Conservation (phyloP, 2,888 invertebrate species). For the Callosobruchus maculatus region DNA sequence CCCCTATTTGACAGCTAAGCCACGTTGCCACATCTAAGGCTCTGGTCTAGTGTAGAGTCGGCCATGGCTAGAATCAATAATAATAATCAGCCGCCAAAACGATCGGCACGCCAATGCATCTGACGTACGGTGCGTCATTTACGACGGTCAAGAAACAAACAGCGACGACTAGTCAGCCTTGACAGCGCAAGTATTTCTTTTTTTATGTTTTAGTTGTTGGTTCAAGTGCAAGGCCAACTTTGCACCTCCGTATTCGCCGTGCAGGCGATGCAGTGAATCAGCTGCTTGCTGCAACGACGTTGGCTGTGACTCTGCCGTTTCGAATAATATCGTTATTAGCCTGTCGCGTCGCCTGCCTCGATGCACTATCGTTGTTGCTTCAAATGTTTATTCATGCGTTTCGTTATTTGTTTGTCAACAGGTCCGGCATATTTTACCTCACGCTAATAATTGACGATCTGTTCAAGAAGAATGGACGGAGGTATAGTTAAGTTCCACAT, state of each 20-base stretch:
- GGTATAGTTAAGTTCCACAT: too few relatives aligned
- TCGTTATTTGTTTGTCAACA: background rate
- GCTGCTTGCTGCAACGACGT: background rate
- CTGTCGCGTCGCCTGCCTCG: background rate
- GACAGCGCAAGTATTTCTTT: background rate
- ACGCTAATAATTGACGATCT: too few relatives aligned
- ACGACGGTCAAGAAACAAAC: background rate
- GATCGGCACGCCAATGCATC: background rate
- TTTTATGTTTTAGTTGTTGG: conserved; percentile 1
- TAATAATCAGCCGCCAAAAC: too few relatives aligned
- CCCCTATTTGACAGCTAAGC: too few relatives aligned
- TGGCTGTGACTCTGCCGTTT: background rate
- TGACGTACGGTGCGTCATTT: background rate
- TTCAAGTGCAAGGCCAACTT: conserved; percentile 15
- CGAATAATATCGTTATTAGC: background rate
- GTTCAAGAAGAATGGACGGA: too few relatives aligned
- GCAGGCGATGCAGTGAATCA: background rate
- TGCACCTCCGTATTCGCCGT: conserved; percentile 6
- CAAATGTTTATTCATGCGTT: background rate
- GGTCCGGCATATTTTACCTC: background rate
- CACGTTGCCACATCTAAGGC: too few relatives aligned
- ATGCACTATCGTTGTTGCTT: background rate
- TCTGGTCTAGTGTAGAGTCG: too few relatives aligned
- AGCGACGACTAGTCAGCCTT: background rate
- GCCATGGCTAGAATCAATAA: too few relatives aligned